These are phyloP conservation scores for Pyxicephalus adspersus DNA, from an alignment of 2,113 vertebrate genomes.

Conservation along the genomic window DNA sequence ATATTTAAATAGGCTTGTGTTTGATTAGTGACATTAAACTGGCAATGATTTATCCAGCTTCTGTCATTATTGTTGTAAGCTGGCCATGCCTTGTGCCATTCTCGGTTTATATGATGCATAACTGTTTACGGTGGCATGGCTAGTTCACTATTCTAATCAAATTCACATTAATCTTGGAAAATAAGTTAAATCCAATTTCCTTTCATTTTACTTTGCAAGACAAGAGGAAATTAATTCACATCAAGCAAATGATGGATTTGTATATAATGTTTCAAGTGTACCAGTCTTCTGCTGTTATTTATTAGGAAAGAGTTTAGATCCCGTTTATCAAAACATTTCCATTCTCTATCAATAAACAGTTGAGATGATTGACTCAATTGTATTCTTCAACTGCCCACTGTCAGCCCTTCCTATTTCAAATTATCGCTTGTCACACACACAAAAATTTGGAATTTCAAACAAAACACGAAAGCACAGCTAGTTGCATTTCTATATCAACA, in stretches of 20 bases:
- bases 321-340: not conserved
- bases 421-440: conserved; percentile 16
- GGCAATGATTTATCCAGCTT: too few species aligned
- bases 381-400: conserved; percentile 1
- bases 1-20: too few species aligned
- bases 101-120: too few species aligned
- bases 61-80: too few species aligned
- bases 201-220: not conserved
- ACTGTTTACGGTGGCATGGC: too few species aligned
- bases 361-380: not conserved
- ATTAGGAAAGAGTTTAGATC: not conserved
- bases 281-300: not conserved
- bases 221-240: not conserved
- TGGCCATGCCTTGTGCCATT: too few species aligned
- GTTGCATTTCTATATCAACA: conserved; percentile 31
- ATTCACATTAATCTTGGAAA: conserved; percentile 9
- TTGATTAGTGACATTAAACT: too few species aligned
- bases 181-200: not conserved
- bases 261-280: not conserved
- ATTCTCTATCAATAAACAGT: conserved; percentile 9
- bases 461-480: conserved; percentile 19
- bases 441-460: conserved; percentile 33
- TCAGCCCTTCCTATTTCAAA: conserved; percentile 4
- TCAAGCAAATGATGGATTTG: not conserved
- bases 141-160: too few species aligned